Conservation (phyloP, 2,113 vertebrate genomes). For the Chaetorhynchus papuensis region DNA sequence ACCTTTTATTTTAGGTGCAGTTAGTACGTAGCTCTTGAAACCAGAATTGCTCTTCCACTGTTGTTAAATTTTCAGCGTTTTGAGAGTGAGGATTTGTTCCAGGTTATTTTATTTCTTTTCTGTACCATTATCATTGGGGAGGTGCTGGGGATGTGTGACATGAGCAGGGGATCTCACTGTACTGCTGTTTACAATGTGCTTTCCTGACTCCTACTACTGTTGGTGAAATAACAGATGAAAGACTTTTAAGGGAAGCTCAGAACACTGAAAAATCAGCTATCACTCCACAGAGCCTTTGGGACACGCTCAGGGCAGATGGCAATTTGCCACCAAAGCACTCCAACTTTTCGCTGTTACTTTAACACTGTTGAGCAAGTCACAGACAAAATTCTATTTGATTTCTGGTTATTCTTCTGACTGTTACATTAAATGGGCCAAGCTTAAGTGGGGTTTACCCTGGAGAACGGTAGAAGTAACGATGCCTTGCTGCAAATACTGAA, state of each 20-base stretch:
- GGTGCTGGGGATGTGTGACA: not conserved
- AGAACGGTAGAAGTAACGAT: not conserved
- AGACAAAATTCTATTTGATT: slow-evolving; percentile 33
- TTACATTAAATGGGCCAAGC: not conserved
- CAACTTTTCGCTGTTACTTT: slow-evolving; percentile 1
- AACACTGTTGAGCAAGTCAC: not conserved
- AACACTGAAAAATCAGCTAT: slow-evolving; percentile 24
- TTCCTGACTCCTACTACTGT: not conserved
- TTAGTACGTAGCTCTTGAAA: not conserved
- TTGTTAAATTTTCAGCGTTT: not conserved
- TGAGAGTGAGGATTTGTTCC: not conserved
- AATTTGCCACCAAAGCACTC: slow-evolving; percentile 59
- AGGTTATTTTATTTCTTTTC: not conserved
- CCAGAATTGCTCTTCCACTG: not conserved
- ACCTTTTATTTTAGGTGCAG: not conserved
- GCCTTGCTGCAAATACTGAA: not conserved
- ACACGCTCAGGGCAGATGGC: not conserved
- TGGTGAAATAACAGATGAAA: slow-evolving; percentile 18
- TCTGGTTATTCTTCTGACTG: slow-evolving; percentile 17
- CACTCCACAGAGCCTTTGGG: not conserved
- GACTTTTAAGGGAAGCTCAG: not conserved
- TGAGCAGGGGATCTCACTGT: not conserved
- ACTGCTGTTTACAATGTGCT: not conserved
- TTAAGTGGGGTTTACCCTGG: not conserved
- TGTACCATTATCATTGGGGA: not conserved